phyloP scores from a whole-genome alignment of 2,113 vertebrate genomes.

The Epinephelus moara region DNA sequence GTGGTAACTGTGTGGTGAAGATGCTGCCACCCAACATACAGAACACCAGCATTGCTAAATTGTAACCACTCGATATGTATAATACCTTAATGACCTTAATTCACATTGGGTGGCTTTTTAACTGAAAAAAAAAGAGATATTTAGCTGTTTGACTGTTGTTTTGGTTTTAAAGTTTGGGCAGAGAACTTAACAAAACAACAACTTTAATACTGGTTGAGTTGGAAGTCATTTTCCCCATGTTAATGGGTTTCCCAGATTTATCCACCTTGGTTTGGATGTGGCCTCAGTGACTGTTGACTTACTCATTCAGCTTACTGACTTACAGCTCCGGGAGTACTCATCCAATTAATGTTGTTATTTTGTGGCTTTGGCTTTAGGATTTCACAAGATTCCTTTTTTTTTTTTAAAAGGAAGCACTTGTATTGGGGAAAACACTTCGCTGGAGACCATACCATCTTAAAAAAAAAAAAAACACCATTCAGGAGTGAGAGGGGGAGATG shows the following conservation, averaged over 20 bases:
- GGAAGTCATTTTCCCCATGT: constrained; percentile 43
- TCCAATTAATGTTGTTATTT: constrained; percentile 60
- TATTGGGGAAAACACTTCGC: constrained; percentile 34
- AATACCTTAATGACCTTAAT: background rate
- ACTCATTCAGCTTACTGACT: constrained; percentile 54
- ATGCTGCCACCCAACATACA: background rate
- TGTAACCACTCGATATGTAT: background rate
- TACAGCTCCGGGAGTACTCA: constrained; percentile 45
- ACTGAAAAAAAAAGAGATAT: background rate
- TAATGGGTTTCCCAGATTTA: constrained; percentile 64
- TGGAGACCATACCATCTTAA: constrained; percentile 4
- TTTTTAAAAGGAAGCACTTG: background rate
- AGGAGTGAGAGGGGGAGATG: constrained; percentile 18
- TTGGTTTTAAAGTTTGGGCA: background rate
- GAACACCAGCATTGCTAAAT: background rate
- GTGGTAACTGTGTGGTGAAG: background rate
- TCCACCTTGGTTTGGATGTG: constrained; percentile 60
- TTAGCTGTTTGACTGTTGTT: constrained; percentile 7
- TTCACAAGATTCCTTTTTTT: background rate
- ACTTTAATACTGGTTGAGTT: constrained; percentile 38
- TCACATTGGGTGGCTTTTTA: background rate
- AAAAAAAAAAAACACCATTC: background rate
- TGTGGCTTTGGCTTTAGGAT: constrained; percentile 62
- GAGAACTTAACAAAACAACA: constrained; percentile 35
- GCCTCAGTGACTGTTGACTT: constrained; percentile 61